A percentile compares a stretch with the other conserved stretches of the same genome.
Conservation (phyloP, 2,797 vertebrate genomes). For the Discoglossus pictus region DNA sequence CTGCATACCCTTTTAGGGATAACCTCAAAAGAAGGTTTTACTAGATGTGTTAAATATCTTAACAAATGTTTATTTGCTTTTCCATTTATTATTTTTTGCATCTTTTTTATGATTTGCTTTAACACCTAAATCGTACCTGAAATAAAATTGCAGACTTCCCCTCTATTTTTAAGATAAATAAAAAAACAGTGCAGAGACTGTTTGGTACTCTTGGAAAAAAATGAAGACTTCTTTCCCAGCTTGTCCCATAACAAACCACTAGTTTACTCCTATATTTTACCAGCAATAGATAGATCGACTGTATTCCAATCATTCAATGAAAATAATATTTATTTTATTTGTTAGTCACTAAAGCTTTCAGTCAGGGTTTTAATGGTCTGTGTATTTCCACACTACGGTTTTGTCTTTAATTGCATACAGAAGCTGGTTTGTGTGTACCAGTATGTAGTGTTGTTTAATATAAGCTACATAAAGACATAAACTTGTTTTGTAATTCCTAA, state of each 20-base stretch:
- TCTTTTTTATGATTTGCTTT: slow-evolving; percentile 35
- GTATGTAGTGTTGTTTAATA: too few species aligned
- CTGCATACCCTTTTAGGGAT: slow-evolving; percentile 26
- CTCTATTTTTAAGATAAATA: neutral
- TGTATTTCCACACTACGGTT: too few species aligned
- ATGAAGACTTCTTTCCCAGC: neutral
- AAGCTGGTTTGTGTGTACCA: too few species aligned
- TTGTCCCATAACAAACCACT: neutral
- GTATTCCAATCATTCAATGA: too few species aligned
- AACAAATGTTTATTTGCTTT: slow-evolving; percentile 33
- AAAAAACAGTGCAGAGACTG: neutral
- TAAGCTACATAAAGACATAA: too few species aligned
- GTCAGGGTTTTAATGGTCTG: too few species aligned
- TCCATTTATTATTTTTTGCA: slow-evolving; percentile 21
- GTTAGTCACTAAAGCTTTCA: too few species aligned
- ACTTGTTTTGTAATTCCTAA: too few species aligned
- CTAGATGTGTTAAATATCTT: slow-evolving; percentile 14
- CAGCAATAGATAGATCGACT: too few species aligned
- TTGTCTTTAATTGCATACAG: too few species aligned
- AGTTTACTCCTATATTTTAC: neutral
- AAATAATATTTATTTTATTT: too few species aligned
- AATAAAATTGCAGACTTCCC: slow-evolving; percentile 17
- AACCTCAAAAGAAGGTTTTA: slow-evolving; percentile 8
- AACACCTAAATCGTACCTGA: slow-evolving; percentile 24
- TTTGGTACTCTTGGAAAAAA: neutral